A percentile compares a stretch with the other conserved stretches of the same genome.
Conservation (phyloP, 2,113 vertebrate species). For the Neodon shergylaensis region DNA sequence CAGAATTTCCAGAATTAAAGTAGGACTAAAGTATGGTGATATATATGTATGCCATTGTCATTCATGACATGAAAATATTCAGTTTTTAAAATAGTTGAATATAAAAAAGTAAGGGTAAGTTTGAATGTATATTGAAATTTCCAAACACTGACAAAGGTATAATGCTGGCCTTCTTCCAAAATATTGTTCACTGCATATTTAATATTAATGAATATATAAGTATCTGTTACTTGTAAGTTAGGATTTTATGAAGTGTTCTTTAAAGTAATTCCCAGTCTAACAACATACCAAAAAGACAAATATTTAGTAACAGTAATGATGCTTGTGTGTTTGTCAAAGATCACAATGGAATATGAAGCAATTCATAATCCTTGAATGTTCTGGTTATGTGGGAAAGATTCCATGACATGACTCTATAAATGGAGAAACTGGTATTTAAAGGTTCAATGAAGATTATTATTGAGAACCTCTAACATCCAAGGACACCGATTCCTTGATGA, state of each 20-base stretch:
- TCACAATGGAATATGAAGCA: slow-evolving; percentile 49
- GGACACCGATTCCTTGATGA: neutral
- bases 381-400: neutral
- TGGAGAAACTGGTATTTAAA: slow-evolving; percentile 31
- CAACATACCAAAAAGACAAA: slow-evolving; percentile 57
- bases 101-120: slow-evolving; percentile 25
- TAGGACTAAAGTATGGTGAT: neutral
- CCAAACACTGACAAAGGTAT: slow-evolving; percentile 49
- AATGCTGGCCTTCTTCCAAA: slow-evolving; percentile 71
- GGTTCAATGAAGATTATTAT: neutral
- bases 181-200: slow-evolving; percentile 65
- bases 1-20: slow-evolving; percentile 9
- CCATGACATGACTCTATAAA: slow-evolving; percentile 29
- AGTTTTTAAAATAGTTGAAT: slow-evolving; percentile 48
- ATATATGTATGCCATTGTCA: neutral
- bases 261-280: slow-evolving; percentile 73
- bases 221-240: slow-evolving; percentile 70
- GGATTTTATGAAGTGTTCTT: slow-evolving; percentile 67
- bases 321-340: slow-evolving; percentile 64
- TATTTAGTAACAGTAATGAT: slow-evolving; percentile 69
- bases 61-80: slow-evolving; percentile 42
- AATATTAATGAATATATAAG: slow-evolving; percentile 72
- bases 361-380: slow-evolving; percentile 48
- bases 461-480: neutral
- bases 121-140: slow-evolving; percentile 77